A percentile compares a stretch with the other conserved stretches of the same genome.
phyloP scores from a whole-genome alignment of 2,888 invertebrate genomes.

The Drosophila subsilvestris region DNA sequence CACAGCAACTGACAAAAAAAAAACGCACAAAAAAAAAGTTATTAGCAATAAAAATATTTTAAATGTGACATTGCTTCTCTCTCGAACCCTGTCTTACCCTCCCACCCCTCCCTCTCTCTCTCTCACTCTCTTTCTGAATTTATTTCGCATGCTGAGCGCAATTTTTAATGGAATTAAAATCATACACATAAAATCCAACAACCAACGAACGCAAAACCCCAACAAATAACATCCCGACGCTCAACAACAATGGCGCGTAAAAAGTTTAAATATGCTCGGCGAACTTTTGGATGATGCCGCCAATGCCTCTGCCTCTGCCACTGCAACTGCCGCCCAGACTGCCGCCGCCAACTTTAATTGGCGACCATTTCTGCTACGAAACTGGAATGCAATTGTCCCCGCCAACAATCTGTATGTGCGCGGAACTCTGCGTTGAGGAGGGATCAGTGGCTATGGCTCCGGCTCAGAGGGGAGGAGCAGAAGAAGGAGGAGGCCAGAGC shows the following conservation, averaged over 20 bases:
- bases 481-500: slow-evolving; percentile 12
- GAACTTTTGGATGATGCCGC: slow-evolving; percentile 68
- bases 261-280: slow-evolving; percentile 70
- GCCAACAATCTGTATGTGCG: slow-evolving; percentile 76
- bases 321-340: slow-evolving; percentile 21
- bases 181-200: slow-evolving; percentile 52
- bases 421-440: slow-evolving; percentile 58
- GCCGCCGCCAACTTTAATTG: slow-evolving; percentile 72
- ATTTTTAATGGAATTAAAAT: slow-evolving; percentile 77
- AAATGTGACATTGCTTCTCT: slow-evolving; percentile 55
- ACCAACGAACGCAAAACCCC: slow-evolving; percentile 25
- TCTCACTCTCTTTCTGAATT: slow-evolving; percentile 41
- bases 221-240: slow-evolving; percentile 1
- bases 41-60: slow-evolving; percentile 74
- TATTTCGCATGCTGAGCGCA: slow-evolving; percentile 60
- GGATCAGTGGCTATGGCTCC: neutral
- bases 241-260: slow-evolving; percentile 38
- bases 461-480: neutral
- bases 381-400: slow-evolving; percentile 77
- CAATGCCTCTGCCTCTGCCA: slow-evolving; percentile 29
- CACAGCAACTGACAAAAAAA: slow-evolving; percentile 14
- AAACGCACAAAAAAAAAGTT: slow-evolving; percentile 47
- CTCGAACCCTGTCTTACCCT: neutral
- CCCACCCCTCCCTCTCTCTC: slow-evolving; percentile 14
- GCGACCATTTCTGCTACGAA: slow-evolving; percentile 77